Percentiles rank a stretch among this genome's conserved stretches.
These are phyloP conservation scores for Bergia sp. DNA, from an alignment of 92 coral and sea anemone species.

Conservation along the genomic window DNA sequence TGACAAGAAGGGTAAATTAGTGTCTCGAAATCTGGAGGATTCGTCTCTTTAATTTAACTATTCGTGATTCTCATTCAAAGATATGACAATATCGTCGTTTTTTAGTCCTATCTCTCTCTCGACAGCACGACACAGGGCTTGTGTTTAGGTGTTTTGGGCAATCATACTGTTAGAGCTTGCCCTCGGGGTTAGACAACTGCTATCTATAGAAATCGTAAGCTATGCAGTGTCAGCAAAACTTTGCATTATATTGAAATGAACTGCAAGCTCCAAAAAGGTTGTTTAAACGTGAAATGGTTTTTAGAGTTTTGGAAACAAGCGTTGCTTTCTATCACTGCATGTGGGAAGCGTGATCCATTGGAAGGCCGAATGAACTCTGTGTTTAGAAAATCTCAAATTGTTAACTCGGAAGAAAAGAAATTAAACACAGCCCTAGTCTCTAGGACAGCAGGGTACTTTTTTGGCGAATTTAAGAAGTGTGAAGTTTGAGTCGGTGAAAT, in stretches of 20 bases:
- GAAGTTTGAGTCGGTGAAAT: constrained; percentile 3
- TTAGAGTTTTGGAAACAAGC: background rate
- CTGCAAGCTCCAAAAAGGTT: background rate
- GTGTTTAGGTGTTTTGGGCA: background rate
- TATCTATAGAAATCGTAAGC: background rate
- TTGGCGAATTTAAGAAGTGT: background rate
- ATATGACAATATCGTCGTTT: background rate
- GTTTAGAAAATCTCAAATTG: constrained; percentile 43
- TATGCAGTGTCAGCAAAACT: background rate
- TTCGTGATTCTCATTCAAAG: background rate
- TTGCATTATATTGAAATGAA: background rate
- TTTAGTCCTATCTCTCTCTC: background rate
- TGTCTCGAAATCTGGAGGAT: background rate
- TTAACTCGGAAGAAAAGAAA: constrained; percentile 17
- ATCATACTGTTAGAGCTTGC: background rate
- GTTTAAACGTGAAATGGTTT: background rate
- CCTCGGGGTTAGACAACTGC: background rate
- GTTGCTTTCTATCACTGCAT: constrained; percentile 10
- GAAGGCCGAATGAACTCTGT: constrained; percentile 7
- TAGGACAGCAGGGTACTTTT: constrained; percentile 41
- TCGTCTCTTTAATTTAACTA: constrained; percentile 13
- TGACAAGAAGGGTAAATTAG: constrained; percentile 18
- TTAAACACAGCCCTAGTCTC: constrained; percentile 20
- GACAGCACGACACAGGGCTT: background rate
- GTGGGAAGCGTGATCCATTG: background rate